These are phyloP conservation scores for Meloidogyne exigua DNA, from an alignment of 1,140 invertebrate genomes.

Conservation along the genomic window DNA sequence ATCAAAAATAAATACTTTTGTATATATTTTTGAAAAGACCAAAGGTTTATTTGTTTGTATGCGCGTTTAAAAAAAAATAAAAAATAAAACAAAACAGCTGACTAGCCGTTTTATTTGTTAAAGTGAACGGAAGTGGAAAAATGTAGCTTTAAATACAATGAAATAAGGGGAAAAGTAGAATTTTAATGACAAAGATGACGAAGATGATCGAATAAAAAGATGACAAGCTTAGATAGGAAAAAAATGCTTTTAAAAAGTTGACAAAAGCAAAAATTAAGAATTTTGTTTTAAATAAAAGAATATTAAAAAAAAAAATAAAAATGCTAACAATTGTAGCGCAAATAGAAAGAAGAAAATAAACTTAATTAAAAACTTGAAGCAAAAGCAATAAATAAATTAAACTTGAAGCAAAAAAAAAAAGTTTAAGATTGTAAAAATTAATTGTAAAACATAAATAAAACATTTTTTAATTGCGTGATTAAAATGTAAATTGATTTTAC, in stretches of 20 bases:
- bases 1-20: background rate
- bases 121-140: background rate
- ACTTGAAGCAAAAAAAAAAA: too few species aligned
- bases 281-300: background rate
- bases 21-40: background rate
- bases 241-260: background rate
- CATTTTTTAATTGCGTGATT: too few species aligned
- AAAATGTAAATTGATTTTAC: too few species aligned
- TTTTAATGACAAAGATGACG: background rate
- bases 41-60: constrained; percentile 5
- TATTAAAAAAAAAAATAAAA: background rate
- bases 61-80: constrained; percentile 4
- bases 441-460: too few species aligned
- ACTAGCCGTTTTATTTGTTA: background rate
- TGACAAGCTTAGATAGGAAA: background rate
- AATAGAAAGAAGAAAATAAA: background rate
- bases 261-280: background rate
- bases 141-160: background rate
- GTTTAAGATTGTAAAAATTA: too few species aligned
- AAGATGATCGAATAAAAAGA: background rate
- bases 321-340: background rate
- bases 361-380: background rate
- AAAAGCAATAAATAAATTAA: background rate
- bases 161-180: background rate
- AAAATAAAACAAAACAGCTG: constrained; percentile 2